phyloP scores from a whole-genome alignment of 2,888 invertebrate genomes.

The Amblyjoppa proteus region DNA sequence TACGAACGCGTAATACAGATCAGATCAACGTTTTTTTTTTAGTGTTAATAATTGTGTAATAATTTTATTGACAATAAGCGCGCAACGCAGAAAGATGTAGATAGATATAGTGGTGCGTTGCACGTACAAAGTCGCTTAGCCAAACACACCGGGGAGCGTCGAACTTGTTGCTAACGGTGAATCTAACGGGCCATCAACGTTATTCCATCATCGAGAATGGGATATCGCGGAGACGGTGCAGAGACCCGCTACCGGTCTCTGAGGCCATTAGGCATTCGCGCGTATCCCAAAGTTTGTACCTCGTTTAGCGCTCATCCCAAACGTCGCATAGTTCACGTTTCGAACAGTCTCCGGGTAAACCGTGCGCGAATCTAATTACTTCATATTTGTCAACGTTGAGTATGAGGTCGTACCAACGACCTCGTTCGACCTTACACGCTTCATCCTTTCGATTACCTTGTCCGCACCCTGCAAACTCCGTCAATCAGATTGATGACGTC shows the following conservation, averaged over 20 bases:
- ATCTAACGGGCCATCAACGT: conserved; percentile 61
- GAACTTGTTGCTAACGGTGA: conserved; percentile 61
- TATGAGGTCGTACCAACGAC: conserved; percentile 2
- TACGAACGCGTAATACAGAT: too few relatives aligned
- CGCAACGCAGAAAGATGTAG: not conserved
- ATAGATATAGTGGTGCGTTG: conserved; percentile 11
- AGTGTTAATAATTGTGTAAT: too few relatives aligned
- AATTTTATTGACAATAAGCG: too few relatives aligned
- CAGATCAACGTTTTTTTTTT: too few relatives aligned
- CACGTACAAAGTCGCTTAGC: conserved; percentile 43
- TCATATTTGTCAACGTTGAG: conserved; percentile 6
- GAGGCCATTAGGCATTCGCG: conserved; percentile 47
- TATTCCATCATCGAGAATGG: conserved; percentile 35
- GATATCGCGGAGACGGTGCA: conserved; percentile 1
- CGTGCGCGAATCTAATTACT: conserved; percentile 15
- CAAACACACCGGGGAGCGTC: conserved; percentile 40
- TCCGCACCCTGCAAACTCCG: not conserved
- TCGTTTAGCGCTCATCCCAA: conserved; percentile 15
- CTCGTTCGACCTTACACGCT: not conserved
- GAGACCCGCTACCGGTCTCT: conserved; percentile 25
- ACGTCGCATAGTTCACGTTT: conserved; percentile 15
- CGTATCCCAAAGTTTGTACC: conserved; percentile 39
- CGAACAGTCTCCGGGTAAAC: not conserved
- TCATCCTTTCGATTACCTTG: not conserved
- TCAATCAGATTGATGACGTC: not conserved